These are phyloP conservation scores for Germaria angustata DNA, from an alignment of 2,888 invertebrate species.

Conservation along the genomic window DNA sequence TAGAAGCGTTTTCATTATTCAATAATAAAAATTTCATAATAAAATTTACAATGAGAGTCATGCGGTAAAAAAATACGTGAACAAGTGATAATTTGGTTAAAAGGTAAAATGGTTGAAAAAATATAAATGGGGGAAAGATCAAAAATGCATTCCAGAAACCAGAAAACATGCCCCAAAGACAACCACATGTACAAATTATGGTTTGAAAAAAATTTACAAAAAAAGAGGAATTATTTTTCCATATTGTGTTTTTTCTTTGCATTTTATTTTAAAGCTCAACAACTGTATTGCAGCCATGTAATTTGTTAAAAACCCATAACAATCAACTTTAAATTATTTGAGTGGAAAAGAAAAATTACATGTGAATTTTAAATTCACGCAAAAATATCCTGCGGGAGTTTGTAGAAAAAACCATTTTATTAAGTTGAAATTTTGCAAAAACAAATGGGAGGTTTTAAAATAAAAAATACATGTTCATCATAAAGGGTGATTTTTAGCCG, in stretches of 20 bases:
- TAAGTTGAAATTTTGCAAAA: background rate
- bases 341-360: slow-evolving; percentile 14
- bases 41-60: background rate
- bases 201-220: background rate
- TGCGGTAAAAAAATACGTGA: background rate
- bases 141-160: slow-evolving; percentile 40
- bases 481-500: too few relatives aligned
- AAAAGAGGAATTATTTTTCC: background rate
- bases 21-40: slow-evolving; percentile 49
- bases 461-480: too few relatives aligned
- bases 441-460: background rate
- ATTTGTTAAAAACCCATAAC: slow-evolving; percentile 57
- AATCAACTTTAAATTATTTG: slow-evolving; percentile 35
- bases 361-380: slow-evolving; percentile 36
- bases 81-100: slow-evolving; percentile 63
- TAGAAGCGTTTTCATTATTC: slow-evolving; percentile 38
- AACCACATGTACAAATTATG: slow-evolving; percentile 57
- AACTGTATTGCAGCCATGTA: slow-evolving; percentile 34
- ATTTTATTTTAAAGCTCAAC: slow-evolving; percentile 19
- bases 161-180: slow-evolving; percentile 53
- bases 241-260: background rate
- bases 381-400: background rate
- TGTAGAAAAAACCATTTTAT: background rate
- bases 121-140: slow-evolving; percentile 14
- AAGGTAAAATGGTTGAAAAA: background rate